Base-by-base conservation (phyloP, 2,888 invertebrate species). In the Papilio protenor region DNA sequence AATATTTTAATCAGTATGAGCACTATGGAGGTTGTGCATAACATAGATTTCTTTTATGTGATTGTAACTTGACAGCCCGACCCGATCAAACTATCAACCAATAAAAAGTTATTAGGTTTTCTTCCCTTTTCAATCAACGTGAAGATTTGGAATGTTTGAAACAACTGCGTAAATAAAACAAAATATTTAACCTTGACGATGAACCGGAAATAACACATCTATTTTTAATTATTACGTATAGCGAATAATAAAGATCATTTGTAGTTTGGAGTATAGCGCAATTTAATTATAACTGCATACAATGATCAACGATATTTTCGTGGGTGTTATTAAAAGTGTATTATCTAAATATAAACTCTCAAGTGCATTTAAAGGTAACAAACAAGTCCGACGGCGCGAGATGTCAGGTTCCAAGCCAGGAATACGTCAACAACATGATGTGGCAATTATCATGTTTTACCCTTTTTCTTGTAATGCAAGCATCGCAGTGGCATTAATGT, bases 301-400 rank as follows among this genome's bases (percentile, higher is more conserved):
- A 72, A 11, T 72, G 33, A 40, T 72, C 52, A 72, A 33, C 33
- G 33, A 23, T 23, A 49, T 72, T 71, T 73, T 66, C 49, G 77
- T 73, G 23, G 71, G 61, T 73, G 73, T 66, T 73, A 40, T 66
- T 72, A 76, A 64, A 77, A 77, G 40, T 55, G 64, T 73, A 45
- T 21, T n/a, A 33, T 52, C 77, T 77, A 73, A 66, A 72, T 73
- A 72, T 64, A 77, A 64, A 72, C 52, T n/a, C 49, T 72, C 71
- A 72, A 71, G 76, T 61, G 71, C 76, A 76, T 76, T 72, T 52
- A 76, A 61, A 76, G 71, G 76, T 72, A 76, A 76, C 76, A 75
- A 71, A 71, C 52, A 73, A 57, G 73, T 73, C 21, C 70, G 75
- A 45, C 33, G 16, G 75, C 70, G 45, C 33, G 14, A 33, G 33